Evolutionary conservation across 2,113 vertebrate species (phyloP).

Genomic region (Petromus typicus): DNA sequence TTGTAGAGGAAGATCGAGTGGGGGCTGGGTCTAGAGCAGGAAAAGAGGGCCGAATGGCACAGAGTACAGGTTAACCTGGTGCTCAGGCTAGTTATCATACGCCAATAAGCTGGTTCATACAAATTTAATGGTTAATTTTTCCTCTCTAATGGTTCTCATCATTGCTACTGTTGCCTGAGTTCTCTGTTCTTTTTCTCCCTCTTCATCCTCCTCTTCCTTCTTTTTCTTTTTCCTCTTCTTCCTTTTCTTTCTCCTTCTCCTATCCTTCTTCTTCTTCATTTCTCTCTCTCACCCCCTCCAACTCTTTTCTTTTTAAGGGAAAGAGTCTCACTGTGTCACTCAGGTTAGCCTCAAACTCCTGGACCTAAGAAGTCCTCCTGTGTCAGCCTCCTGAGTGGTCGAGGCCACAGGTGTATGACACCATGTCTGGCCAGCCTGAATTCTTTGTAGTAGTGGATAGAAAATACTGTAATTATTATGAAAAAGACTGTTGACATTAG

Average conservation of each 20-base stretch:
- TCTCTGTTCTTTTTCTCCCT: not conserved
- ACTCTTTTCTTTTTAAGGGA: not conserved
- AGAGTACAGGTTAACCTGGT: not conserved
- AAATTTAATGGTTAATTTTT: conserved; percentile 8
- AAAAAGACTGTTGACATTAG: not conserved
- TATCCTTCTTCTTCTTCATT: not conserved
- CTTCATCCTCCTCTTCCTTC: not conserved
- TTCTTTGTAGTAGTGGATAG: not conserved
- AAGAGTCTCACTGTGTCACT: not conserved
- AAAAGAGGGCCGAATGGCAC: not conserved
- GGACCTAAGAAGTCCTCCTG: not conserved
- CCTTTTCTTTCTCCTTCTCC: not conserved
- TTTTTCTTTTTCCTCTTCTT: not conserved
- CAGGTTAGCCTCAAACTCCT: not conserved
- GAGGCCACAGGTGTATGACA: not conserved
- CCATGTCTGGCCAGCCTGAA: not conserved
- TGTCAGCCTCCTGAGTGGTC: not conserved
- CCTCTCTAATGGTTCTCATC: not conserved
- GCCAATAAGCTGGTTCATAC: not conserved
- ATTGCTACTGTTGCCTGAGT: not conserved
- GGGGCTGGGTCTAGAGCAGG: not conserved
- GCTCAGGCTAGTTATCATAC: not conserved
- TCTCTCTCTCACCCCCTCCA: not conserved
- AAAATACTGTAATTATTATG: not conserved
- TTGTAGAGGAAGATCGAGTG: not conserved